Evolutionary conservation across 2,888 invertebrate species (phyloP).

Genomic region (Sacculina carcini): DNA sequence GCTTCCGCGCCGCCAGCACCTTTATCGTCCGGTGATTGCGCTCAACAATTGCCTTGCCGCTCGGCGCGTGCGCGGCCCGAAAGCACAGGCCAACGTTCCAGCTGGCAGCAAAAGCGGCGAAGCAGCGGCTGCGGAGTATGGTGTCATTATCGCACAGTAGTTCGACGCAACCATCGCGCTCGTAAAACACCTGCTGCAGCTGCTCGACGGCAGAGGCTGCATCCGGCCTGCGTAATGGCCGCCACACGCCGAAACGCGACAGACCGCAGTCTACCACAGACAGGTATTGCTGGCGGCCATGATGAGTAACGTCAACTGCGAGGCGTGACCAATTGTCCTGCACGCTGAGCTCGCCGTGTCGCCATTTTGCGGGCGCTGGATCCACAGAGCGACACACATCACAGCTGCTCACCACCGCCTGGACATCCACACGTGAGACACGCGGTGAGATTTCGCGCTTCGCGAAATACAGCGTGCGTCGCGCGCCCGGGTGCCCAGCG

Average conservation of each 20-base stretch:
- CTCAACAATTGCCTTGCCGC: background rate
- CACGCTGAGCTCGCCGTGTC: background rate
- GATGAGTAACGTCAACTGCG: background rate
- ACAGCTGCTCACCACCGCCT: no score
- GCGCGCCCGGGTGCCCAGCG: no score
- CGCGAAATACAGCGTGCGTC: no score
- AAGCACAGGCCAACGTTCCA: background rate
- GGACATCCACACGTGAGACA: no score
- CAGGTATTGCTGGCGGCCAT: background rate
- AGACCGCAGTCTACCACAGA: conserved; percentile 4
- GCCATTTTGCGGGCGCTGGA: background rate
- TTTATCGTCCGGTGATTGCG: background rate
- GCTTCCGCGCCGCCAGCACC: background rate
- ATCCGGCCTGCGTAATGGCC: background rate
- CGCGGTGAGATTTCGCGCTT: no score
- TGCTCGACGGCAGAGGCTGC: background rate
- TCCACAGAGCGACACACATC: background rate
- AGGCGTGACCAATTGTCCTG: background rate
- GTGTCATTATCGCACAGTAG: background rate
- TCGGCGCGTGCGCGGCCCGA: background rate
- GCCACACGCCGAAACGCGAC: background rate
- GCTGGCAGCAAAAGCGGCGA: background rate
- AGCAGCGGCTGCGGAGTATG: background rate
- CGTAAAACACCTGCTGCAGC: background rate
- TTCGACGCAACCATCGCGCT: background rate